Evolutionary conservation across 1,140 invertebrate species (phyloP).

Genomic region (Magallana angulata): DNA sequence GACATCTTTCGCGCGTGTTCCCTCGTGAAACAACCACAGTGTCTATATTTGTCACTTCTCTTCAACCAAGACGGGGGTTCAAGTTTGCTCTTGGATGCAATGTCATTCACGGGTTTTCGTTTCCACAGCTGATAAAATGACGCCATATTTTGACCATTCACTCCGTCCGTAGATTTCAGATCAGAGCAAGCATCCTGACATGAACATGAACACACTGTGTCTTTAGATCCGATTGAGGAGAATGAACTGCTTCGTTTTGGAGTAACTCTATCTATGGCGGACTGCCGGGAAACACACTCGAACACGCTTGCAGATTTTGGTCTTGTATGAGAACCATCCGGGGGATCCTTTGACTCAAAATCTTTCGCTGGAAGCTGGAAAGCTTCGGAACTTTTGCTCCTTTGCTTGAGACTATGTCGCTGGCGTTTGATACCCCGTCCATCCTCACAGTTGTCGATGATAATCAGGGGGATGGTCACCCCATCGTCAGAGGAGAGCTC

Average conservation of each 20-base stretch:
- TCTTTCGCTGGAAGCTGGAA: neutral
- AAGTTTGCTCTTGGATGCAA: slow-evolving; percentile 12
- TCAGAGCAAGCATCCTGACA: neutral
- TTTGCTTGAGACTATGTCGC: neutral
- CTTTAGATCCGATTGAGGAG: slow-evolving; percentile 4
- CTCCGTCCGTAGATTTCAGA: neutral
- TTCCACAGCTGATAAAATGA: slow-evolving; percentile 31
- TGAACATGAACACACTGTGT: neutral
- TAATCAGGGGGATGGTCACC: slow-evolving; percentile 1
- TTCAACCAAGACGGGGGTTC: slow-evolving; percentile 30
- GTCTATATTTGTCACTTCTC: slow-evolving; percentile 38
- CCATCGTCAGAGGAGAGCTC: neutral
- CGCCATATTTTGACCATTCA: slow-evolving; percentile 30
- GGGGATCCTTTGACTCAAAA: neutral
- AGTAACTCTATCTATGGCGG: neutral
- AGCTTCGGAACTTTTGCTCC: neutral
- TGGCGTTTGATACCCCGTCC: neutral
- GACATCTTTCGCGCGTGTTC: slow-evolving; percentile 17
- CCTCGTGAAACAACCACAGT: slow-evolving; percentile 25
- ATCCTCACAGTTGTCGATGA: neutral
- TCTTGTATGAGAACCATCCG: neutral
- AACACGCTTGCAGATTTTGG: neutral
- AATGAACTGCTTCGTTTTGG: slow-evolving; percentile 32
- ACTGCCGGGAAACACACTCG: neutral
- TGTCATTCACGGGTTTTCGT: slow-evolving; percentile 1